Evolutionary conservation across 2,113 vertebrate genomes (phyloP).

Genomic region (Ophiodon elongatus): DNA sequence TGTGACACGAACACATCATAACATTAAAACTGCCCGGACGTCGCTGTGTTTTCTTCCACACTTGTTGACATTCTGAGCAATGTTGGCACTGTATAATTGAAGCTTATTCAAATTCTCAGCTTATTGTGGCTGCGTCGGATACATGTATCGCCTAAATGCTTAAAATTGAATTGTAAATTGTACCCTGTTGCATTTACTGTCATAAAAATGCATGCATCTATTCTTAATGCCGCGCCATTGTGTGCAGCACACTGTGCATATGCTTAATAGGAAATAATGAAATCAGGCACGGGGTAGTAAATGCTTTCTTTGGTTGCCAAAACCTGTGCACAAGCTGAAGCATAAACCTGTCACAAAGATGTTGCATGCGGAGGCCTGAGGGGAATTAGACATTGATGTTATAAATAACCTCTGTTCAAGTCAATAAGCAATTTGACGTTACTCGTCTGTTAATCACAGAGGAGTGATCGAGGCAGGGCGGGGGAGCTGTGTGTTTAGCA

Average conservation of each 20-base stretch:
- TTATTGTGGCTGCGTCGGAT: constrained; percentile 20
- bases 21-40: background rate
- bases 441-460: constrained; percentile 68
- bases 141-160: constrained; percentile 17
- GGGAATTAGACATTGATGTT: constrained; percentile 72
- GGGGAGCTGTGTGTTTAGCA: constrained; percentile 18
- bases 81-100: background rate
- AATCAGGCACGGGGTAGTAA: constrained; percentile 36
- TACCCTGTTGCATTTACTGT: constrained; percentile 14
- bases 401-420: constrained; percentile 74
- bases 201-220: constrained; percentile 18
- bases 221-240: constrained; percentile 27
- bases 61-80: constrained; percentile 12
- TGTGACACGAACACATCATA: background rate
- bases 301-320: constrained; percentile 40
- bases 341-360: constrained; percentile 62
- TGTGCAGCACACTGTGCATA: constrained; percentile 27
- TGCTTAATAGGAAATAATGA: constrained; percentile 53
- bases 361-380: constrained; percentile 34
- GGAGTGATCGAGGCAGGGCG: constrained; percentile 38
- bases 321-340: constrained; percentile 37
- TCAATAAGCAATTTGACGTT: constrained; percentile 80
- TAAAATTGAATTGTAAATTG: constrained; percentile 41
- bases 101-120: constrained; percentile 35
- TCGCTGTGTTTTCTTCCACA: background rate